Base-by-base conservation (phyloP, 2,888 invertebrate species). In the Dexiosoma caninum region DNA sequence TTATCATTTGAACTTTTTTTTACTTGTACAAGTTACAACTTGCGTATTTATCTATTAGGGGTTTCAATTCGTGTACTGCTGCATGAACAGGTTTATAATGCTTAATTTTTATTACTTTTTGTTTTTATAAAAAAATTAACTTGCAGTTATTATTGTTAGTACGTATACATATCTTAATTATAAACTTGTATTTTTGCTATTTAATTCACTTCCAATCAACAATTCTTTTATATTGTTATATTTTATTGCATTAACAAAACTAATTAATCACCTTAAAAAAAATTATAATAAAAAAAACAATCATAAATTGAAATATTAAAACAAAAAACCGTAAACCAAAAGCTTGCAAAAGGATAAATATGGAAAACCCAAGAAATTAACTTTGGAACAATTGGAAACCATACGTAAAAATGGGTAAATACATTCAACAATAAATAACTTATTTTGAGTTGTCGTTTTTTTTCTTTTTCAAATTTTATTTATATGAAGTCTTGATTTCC, bases 261-360 rank as follows among this genome's bases (percentile, higher is more conserved):
- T 75, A 78, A 75, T 51, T 75, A 77, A 77, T 75, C 77, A 74
- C 64, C 55, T 55, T 37, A 51, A 62, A 60, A 78, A 66, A n/a
- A n/a, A n/a, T n/a, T n/a, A n/a, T n/a, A n/a, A 49, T 32, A 42
- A 40, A 51, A 46, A 76, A 71, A 70, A 60, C 23, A 59, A 75
- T 44, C 32, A 10, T 16, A 59, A 75, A 67, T 51, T 14, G 14
- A 59, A 67, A 53, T 32, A 16, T 42, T 23, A 37, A 77, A 66
- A 62, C 53, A 53, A 53, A 1, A 66, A 77, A 53, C 46, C 72
- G 83, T 83, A 84, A 85, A 84, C 81, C 84, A 93, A 92, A 95
- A 95, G 94, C 94, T 94, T 92, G 93, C 95, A 95, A 93, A 95
- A 95, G 94, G 95, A 95, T 93, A 95, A 95, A 91, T 94, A 93